Conservation (phyloP, 1,140 invertebrate genomes). For the Drosophila teissieri region DNA sequence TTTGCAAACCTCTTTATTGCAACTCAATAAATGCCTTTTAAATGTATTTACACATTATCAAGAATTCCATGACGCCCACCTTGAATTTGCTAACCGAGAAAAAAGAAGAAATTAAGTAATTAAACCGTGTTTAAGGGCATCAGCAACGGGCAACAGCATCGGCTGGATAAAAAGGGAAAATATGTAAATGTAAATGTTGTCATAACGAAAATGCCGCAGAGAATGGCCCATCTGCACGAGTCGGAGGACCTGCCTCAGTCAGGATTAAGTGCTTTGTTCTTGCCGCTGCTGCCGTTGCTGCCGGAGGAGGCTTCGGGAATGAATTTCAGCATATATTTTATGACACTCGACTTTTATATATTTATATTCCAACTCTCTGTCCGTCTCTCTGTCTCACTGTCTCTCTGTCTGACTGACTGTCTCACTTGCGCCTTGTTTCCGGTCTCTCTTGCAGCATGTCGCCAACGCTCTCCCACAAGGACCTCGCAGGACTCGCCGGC, state of each 20-base stretch:
- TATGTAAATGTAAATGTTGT: constrained; percentile 52
- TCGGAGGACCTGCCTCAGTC: constrained; percentile 35
- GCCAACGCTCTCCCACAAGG: constrained; percentile 85
- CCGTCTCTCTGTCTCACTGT: constrained; percentile 15
- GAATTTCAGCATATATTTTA: constrained; percentile 80
- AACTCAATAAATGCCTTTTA: constrained; percentile 1
- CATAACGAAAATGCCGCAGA: constrained; percentile 54
- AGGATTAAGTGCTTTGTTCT: constrained; percentile 64
- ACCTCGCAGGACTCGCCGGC: constrained; percentile 88
- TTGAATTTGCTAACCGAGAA: constrained; percentile 25
- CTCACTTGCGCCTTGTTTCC: constrained; percentile 5
- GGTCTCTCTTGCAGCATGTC: constrained; percentile 49
- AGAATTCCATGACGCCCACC: constrained; percentile 8
- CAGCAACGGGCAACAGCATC: constrained; percentile 10
- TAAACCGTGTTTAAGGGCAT: constrained; percentile 39
- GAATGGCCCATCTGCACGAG: constrained; percentile 46
- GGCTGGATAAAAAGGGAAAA: constrained; percentile 34
- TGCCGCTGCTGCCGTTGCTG: constrained; percentile 29
- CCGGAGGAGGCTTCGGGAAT: constrained; percentile 57
- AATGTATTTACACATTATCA: constrained; percentile 25
- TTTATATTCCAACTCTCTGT: constrained; percentile 52
- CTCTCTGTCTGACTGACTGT: constrained; percentile 16
- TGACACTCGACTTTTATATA: constrained; percentile 81
- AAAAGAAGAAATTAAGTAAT: constrained; percentile 45
- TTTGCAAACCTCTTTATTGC: constrained; percentile 7